Percentiles rank a stretch among this genome's conserved stretches.
phyloP scores from a whole-genome alignment of 1,140 invertebrate genomes.

The Pomacea maculata region DNA sequence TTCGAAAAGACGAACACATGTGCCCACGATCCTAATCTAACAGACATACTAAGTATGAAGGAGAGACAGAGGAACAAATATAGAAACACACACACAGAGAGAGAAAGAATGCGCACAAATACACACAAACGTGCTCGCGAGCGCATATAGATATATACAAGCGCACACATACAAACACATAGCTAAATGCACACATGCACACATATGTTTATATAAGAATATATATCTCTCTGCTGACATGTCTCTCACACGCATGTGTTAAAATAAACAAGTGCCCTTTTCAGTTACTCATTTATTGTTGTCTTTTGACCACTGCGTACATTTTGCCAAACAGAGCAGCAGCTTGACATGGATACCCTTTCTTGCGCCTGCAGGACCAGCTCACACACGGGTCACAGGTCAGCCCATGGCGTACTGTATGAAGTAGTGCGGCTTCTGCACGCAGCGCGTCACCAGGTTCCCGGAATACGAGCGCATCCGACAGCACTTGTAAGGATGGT shows the following conservation, averaged over 20 bases:
- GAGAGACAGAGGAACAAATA: no score
- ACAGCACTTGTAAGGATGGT: no score
- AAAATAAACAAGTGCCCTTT: not conserved
- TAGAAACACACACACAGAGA: not conserved
- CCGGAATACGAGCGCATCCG: no score
- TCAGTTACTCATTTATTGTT: not conserved
- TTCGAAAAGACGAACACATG: no score
- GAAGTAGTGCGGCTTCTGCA: no score
- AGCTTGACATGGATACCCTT: not conserved
- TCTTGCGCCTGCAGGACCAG: not conserved
- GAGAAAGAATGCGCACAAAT: no score
- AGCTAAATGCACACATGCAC: not conserved
- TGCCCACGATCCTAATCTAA: no score
- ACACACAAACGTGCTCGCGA: not conserved
- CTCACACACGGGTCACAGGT: no score
- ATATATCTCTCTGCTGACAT: no score
- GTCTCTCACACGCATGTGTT: not conserved
- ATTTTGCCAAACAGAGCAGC: not conserved
- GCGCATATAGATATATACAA: not conserved
- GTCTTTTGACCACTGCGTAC: not conserved
- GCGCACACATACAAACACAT: not conserved
- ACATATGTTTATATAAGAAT: not conserved
- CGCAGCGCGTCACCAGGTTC: no score
- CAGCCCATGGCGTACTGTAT: no score
- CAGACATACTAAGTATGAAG: no score